A percentile compares a stretch with the other conserved stretches of the same genome.
These are phyloP conservation scores for Xestia c-nigrum DNA, from an alignment of 2,888 invertebrate species.

Conservation along the genomic window DNA sequence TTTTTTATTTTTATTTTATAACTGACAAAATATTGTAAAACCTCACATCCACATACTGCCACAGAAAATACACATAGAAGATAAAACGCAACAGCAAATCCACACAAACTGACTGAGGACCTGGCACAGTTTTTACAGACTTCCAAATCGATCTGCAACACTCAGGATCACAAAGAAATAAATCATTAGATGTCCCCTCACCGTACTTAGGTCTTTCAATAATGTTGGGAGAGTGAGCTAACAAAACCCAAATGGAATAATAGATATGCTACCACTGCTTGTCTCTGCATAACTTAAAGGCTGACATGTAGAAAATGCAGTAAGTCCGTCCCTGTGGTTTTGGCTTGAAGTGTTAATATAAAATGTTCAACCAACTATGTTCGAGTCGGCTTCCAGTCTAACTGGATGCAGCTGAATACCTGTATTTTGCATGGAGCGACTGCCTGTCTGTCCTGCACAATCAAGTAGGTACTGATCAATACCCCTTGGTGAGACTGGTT, in stretches of 20 bases:
- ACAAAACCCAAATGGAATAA: not conserved
- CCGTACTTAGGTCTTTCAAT: not conserved
- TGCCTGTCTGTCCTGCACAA: not conserved
- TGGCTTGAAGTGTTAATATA: too few relatives aligned
- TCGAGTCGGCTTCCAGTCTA: not conserved
- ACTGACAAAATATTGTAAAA: too few relatives aligned
- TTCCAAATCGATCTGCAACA: slow-evolving; percentile 66
- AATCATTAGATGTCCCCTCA: not conserved
- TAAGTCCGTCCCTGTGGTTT: too few relatives aligned
- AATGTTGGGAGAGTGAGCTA: not conserved
- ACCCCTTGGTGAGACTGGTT: not conserved
- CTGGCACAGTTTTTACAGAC: slow-evolving; percentile 19
- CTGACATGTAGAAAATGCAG: too few relatives aligned
- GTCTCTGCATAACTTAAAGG: too few relatives aligned
- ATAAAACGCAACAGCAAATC: slow-evolving; percentile 18
- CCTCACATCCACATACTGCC: not conserved
- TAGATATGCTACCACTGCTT: too few relatives aligned
- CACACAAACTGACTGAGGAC: slow-evolving; percentile 30
- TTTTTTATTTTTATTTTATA: too few relatives aligned
- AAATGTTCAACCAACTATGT: too few relatives aligned
- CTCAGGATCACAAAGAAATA: slow-evolving; percentile 20
- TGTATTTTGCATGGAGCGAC: too few relatives aligned
- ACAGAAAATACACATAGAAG: not conserved
- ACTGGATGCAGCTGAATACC: not conserved
- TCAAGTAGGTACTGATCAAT: not conserved